Evolutionary conservation across 35 echinoderm and acorn worm genomes (phyloP), one percentile per base, ranked within the genome.

Genomic region (Lytechinus variegatus): DNA sequence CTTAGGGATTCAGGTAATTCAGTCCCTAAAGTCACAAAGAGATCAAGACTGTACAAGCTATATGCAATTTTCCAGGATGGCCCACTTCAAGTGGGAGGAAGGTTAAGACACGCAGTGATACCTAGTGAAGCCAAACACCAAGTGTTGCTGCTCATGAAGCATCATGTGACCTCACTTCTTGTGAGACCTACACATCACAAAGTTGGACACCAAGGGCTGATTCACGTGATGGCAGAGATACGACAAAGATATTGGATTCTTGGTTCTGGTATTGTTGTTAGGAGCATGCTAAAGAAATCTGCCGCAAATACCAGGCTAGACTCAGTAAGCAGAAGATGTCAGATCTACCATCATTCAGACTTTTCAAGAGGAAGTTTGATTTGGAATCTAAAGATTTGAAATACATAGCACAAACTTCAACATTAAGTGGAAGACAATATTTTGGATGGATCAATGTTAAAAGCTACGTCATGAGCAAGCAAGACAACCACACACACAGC

Each of bases 61-160:
- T 0, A 44, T 2, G 33, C 33, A 1, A 2, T 44, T 44, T 44
- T 44, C 33, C 33, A 44, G 33, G 92, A 98, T 87, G 97, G 95
- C 55, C n/a, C 95, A 19, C 1, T 98, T 29, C 79, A 91, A 87
- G 97, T 98, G 27, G 96, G 95, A 44, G 96, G 97, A 79, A 95
- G 96, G 87, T 33, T 95, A 1, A 54, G 94, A 27, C 87, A 96
- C 92, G 91, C 91, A 87, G 3, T 13, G 8, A 96, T 98, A 44
- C 12, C 95, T 52, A 52, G 86, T 44, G 89, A 94, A 56, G 92
- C 93, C 5, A 96, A 96, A 92, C 94, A 96, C 28, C 96, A 94
- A 87, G 60, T 97, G 11, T 92, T 97, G 5, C 55, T 97, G 9
- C 91, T 87, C 54, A 96, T 95, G 19, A 10, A 91, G 14, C 72